A percentile compares a stretch with the other conserved stretches of the same genome.
Conservation (phyloP, 2,113 vertebrate genomes). For the Baryphthengus martii region DNA sequence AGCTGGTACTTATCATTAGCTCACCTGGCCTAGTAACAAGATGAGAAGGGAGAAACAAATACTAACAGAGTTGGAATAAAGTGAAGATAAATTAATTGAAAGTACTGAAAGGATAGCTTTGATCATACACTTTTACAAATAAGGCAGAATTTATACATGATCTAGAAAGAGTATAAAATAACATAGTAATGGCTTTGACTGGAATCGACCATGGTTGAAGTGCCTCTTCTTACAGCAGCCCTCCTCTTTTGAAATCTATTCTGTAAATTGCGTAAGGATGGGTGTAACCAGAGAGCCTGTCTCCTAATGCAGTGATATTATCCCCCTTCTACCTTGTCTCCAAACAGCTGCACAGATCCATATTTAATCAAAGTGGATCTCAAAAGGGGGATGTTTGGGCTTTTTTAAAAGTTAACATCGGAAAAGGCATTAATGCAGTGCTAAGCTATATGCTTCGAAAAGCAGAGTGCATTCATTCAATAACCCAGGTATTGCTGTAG, state of each 20-base stretch:
- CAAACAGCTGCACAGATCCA: background rate
- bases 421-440: rapidly evolving
- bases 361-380: background rate
- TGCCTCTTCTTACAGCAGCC: background rate
- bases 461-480: rapidly evolving
- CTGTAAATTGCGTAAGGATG: background rate
- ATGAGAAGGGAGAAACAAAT: background rate
- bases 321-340: background rate
- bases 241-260: background rate
- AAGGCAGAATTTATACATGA: background rate
- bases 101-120: background rate
- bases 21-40: background rate
- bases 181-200: background rate
- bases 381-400: background rate
- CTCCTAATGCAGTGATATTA: background rate
- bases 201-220: background rate
- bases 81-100: background rate
- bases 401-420: background rate
- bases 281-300: background rate
- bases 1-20: background rate
- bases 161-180: background rate
- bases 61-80: background rate
- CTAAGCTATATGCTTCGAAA: background rate
- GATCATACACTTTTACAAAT: background rate
- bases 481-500: background rate